Percentiles rank a stretch among this genome's conserved stretches.
These are phyloP conservation scores for Cryptomyrus ogoouensis DNA, from an alignment of 2,113 vertebrate genomes.

Conservation along the genomic window DNA sequence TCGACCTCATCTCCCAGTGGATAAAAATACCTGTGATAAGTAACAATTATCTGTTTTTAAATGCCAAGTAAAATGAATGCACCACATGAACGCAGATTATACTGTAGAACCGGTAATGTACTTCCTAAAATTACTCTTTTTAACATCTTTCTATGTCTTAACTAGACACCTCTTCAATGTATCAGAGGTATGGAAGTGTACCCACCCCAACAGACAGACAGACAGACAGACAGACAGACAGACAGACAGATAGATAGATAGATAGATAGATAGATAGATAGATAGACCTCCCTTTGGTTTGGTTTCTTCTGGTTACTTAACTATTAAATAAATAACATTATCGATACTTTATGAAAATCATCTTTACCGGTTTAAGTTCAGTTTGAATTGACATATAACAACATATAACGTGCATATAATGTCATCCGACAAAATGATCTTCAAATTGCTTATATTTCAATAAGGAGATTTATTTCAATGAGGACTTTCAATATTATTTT, in stretches of 20 bases:
- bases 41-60: background rate
- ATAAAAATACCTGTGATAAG: conserved; percentile 1
- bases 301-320: background rate
- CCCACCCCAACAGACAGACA: background rate
- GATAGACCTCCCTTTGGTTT: background rate
- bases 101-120: background rate
- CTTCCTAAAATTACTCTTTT: background rate
- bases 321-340: background rate
- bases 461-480: background rate
- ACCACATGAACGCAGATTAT: background rate
- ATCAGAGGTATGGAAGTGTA: background rate
- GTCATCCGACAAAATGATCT: background rate
- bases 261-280: too few species aligned
- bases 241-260: too few species aligned
- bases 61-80: background rate
- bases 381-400: background rate
- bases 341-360: background rate
- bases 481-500: background rate
- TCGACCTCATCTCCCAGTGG: background rate
- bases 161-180: background rate
- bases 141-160: background rate
- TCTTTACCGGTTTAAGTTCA: background rate
- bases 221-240: too few species aligned
- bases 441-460: background rate
- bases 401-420: background rate